Conservation (phyloP, 2,797 vertebrate genomes). For the Uromys caudimaculatus region DNA sequence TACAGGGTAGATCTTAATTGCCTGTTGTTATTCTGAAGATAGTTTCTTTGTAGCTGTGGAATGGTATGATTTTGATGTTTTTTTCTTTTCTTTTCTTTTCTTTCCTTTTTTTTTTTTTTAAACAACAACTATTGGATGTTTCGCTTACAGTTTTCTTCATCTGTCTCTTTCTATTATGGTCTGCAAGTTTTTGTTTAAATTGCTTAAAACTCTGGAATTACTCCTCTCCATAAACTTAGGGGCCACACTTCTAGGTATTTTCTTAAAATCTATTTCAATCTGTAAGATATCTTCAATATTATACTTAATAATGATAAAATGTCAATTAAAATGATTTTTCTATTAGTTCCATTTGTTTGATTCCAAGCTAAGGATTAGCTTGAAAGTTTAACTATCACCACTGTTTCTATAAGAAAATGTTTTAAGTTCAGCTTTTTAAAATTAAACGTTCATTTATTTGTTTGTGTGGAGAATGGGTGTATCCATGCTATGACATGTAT, state of each 20-base stretch:
- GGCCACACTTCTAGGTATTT: neutral
- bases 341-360: constrained; percentile 61
- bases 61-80: constrained; percentile 65
- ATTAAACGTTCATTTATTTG: neutral
- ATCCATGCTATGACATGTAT: neutral
- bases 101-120: too few species aligned
- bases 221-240: neutral
- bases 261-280: constrained; percentile 33
- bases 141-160: neutral
- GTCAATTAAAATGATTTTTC: constrained; percentile 43
- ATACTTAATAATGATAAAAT: constrained; percentile 52
- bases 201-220: constrained; percentile 55
- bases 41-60: constrained; percentile 38
- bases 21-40: constrained; percentile 58
- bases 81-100: neutral
- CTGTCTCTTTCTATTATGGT: constrained; percentile 9
- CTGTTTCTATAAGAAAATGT: constrained; percentile 56
- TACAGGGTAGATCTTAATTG: constrained; percentile 40
- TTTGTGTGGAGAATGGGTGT: neutral
- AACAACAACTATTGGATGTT: neutral
- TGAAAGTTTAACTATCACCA: constrained; percentile 49
- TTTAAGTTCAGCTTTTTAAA: constrained; percentile 50
- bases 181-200: constrained; percentile 59
- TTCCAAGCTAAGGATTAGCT: constrained; percentile 37
- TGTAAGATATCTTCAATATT: constrained; percentile 60